Conservation (phyloP, 1,140 invertebrate species). For the Bombus fervidus region DNA sequence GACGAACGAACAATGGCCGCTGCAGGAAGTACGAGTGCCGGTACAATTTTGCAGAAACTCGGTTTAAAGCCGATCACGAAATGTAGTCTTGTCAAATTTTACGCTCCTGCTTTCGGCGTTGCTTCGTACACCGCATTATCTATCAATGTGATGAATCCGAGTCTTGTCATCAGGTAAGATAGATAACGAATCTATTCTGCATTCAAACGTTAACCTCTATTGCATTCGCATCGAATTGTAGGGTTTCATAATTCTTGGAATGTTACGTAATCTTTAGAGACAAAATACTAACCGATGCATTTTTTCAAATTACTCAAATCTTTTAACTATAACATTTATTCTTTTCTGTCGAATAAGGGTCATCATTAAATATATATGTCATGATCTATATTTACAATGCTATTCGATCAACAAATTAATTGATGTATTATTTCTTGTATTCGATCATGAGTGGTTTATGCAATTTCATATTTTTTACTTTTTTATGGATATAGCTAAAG, state of each 20-base stretch:
- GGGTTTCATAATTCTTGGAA: background rate
- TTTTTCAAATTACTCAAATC: background rate
- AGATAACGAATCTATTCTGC: background rate
- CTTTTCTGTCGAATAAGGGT: background rate
- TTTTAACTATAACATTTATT: background rate
- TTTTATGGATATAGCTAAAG: background rate
- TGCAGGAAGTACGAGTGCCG: slow-evolving; percentile 53
- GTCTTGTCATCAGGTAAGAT: slow-evolving; percentile 83
- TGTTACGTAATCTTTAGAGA: slow-evolving; percentile 33
- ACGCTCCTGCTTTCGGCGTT: slow-evolving; percentile 85
- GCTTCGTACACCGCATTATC: slow-evolving; percentile 85
- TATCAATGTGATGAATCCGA: slow-evolving; percentile 87
- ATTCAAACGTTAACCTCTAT: slow-evolving; percentile 22
- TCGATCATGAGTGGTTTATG: background rate
- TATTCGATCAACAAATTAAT: background rate
- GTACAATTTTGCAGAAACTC: slow-evolving; percentile 75
- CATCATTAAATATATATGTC: background rate
- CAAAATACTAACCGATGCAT: background rate
- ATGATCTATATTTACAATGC: background rate
- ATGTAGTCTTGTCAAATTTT: slow-evolving; percentile 85
- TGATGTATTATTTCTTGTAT: background rate
- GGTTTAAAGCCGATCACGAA: slow-evolving; percentile 84
- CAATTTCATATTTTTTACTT: background rate
- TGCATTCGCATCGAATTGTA: background rate
- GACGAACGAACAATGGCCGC: slow-evolving; percentile 60